phyloP scores from a whole-genome alignment of 1,140 invertebrate species.

The Lethocerus indicus region DNA sequence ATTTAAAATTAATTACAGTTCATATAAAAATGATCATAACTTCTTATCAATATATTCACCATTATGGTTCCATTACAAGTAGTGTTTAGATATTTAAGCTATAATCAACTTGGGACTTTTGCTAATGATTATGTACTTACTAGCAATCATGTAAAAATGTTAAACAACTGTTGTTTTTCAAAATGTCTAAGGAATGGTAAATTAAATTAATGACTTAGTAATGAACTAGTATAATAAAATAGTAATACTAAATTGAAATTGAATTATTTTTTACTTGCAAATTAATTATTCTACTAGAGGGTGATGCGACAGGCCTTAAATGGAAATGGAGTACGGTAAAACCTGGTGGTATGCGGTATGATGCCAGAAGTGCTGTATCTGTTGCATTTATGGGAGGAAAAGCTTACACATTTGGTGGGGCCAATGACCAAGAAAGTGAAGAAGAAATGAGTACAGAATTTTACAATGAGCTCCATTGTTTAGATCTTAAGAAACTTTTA shows the following conservation, averaged over 20 bases:
- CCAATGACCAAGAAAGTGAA: conserved; percentile 47
- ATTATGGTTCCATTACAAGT: no score
- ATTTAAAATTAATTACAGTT: no score
- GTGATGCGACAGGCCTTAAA: conserved; percentile 39
- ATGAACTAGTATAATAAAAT: not conserved
- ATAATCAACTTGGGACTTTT: no score
- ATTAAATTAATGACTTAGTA: no score
- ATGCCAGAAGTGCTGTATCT: conserved; percentile 48
- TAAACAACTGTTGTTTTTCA: no score
- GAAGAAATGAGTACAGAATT: conserved; percentile 65
- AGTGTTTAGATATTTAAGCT: no score
- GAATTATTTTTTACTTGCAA: not conserved
- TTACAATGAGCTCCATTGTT: conserved; percentile 59
- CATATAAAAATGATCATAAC: no score
- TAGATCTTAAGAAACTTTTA: conserved; percentile 56
- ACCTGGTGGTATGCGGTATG: conserved; percentile 41
- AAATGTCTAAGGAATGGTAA: no score
- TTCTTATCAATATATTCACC: no score
- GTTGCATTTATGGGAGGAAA: conserved; percentile 30
- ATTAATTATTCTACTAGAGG: conserved; percentile 27
- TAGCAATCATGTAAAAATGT: no score
- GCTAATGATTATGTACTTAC: no score
- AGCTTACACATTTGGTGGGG: conserved; percentile 62
- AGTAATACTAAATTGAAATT: conserved; percentile 4
- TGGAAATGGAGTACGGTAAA: conserved; percentile 63